Evolutionary conservation across 2,888 invertebrate genomes (phyloP).

Genomic region (Heliconius ismenius): DNA sequence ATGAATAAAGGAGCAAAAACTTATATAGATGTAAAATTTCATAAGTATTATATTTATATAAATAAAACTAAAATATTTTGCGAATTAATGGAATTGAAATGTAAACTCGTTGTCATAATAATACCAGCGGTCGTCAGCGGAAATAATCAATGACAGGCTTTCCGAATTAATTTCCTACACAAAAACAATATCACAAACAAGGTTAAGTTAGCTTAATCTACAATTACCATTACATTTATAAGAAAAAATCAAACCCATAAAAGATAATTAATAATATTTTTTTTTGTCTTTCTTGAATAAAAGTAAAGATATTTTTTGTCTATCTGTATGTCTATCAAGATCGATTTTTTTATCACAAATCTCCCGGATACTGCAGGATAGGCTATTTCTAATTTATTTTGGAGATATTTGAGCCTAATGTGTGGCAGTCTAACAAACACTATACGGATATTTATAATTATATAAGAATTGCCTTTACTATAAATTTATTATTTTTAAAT

Average conservation of each 20-base stretch:
- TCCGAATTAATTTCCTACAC: conserved; percentile 42
- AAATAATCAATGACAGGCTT: conserved; percentile 39
- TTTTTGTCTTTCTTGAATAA: too few species aligned
- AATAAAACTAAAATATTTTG: not conserved
- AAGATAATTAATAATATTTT: too few species aligned
- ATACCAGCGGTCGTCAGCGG: conserved; percentile 30
- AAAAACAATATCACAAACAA: conserved; percentile 10
- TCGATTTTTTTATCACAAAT: not conserved
- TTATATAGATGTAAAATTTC: not conserved
- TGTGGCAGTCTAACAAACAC: not conserved
- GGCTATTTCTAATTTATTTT: not conserved
- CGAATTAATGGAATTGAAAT: not conserved
- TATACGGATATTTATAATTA: not conserved
- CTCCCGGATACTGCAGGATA: not conserved
- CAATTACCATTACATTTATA: not conserved
- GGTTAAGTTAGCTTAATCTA: not conserved
- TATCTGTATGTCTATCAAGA: not conserved
- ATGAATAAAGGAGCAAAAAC: not conserved
- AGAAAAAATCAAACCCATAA: too few species aligned
- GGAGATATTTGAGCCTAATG: not conserved
- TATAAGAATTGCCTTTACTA: not conserved
- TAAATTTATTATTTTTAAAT: not conserved
- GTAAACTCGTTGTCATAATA: conserved; percentile 11
- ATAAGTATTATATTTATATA: not conserved
- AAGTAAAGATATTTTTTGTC: too few species aligned